Evolutionary conservation across 2,113 vertebrate genomes (phyloP).

Genomic region (Artemisiospiza belli): DNA sequence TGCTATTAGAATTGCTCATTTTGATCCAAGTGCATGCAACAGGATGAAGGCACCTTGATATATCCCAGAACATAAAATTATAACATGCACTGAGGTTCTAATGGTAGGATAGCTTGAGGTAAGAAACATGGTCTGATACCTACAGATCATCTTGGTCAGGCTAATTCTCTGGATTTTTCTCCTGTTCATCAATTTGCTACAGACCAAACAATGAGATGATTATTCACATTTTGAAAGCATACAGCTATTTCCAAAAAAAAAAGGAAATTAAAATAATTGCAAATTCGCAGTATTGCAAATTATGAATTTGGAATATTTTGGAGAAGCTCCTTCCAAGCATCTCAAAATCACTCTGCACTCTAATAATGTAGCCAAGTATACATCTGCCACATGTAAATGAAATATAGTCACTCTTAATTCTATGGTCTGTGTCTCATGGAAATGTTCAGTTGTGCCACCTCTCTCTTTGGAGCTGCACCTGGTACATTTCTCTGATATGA

Average conservation of each 20-base stretch:
- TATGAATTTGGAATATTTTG: neutral
- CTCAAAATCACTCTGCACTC: neutral
- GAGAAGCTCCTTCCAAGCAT: neutral
- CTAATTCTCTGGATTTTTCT: neutral
- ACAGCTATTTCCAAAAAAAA: neutral
- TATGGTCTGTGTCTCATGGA: neutral
- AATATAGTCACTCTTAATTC: conserved; percentile 15
- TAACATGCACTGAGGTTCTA: neutral
- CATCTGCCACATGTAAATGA: neutral
- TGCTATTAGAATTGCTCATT: neutral
- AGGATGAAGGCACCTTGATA: neutral
- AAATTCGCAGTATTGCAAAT: neutral
- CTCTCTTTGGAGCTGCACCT: neutral
- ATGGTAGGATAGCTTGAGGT: neutral
- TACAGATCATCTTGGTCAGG: neutral
- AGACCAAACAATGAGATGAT: neutral
- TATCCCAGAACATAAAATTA: neutral
- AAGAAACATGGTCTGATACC: neutral
- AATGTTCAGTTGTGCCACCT: neutral
- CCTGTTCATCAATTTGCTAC: neutral
- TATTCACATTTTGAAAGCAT: neutral
- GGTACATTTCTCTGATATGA: neutral
- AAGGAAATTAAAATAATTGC: neutral
- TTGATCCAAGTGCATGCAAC: neutral
- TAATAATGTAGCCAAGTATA: neutral